A percentile compares a stretch with the other conserved stretches of the same genome.
Conservation (phyloP, 2,888 invertebrate genomes). For the Deilephila elpenor region DNA sequence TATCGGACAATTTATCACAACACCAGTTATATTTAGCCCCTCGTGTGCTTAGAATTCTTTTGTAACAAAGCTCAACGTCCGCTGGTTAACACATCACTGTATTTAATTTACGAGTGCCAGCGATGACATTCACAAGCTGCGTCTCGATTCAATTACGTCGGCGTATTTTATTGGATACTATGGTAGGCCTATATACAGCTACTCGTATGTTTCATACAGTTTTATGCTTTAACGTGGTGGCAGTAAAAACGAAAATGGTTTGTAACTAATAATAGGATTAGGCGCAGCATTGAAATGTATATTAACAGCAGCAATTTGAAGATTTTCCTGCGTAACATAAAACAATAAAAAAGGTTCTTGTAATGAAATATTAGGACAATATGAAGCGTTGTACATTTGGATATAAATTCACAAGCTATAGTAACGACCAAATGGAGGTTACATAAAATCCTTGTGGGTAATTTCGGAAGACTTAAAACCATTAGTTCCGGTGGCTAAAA, state of each 20-base stretch:
- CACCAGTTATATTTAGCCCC: not conserved
- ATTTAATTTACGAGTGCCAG: slow-evolving; percentile 54
- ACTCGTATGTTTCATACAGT: not conserved
- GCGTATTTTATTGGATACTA: slow-evolving; percentile 16
- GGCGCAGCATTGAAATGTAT: not conserved
- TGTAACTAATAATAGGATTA: not conserved
- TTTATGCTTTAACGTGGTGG: not conserved
- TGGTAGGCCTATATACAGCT: not conserved
- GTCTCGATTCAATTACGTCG: slow-evolving; percentile 60
- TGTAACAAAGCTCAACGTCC: slow-evolving; percentile 3
- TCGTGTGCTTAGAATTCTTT: not conserved
- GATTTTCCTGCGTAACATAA: no score
- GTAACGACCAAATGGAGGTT: no score
- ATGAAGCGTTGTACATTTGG: no score
- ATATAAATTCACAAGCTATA: no score
- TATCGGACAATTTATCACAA: slow-evolving; percentile 2
- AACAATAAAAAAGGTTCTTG: no score
- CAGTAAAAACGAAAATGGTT: not conserved
- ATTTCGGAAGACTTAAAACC: not conserved
- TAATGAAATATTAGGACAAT: no score
- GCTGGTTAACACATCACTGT: slow-evolving; percentile 21
- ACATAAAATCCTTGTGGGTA: no score
- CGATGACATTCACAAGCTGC: slow-evolving; percentile 55
- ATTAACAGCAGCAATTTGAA: not conserved
- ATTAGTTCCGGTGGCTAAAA: no score